Evolutionary conservation across 2,888 invertebrate species (phyloP), one percentile per base, ranked within the genome.

Genomic region (Lasioglossum marginatum): DNA sequence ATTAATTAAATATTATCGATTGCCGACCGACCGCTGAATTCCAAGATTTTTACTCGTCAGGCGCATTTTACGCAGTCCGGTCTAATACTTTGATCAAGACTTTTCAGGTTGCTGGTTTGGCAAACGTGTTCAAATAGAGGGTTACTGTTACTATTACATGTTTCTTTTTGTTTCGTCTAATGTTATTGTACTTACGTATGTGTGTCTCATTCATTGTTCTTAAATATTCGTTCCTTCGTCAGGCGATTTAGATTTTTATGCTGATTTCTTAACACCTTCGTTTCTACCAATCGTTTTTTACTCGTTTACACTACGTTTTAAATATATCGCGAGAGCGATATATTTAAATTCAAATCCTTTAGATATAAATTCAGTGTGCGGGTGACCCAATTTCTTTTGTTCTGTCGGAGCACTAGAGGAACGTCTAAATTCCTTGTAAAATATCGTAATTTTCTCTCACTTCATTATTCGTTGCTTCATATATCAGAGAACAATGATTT

Each of bases 1-100:
- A 77, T 37, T 68, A 16, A 48, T 77, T 70, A 68, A 60, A 60
- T 27, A 14, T 60, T 16, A 60, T 27, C 27, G 60, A 27, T 60
- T 27, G 4, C 14, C 31, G 27, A 16, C 31, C 27, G 5, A 2
- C 5, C 6, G 6, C 16, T 5, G 63, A 4, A 16, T 16, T 2
- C n/a, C 63, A 6, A 19, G 31, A 31, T 63, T 31, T 27, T 31
- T 60, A 60, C 4, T 16, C 31, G 4, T 31, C 63, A 3, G 12
- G 0, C n/a, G 2, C n/a, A n/a, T n/a, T 57, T n/a, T 57, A n/a
- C 10, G n/a, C n/a, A 10, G 10, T 8, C 10, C 52, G 23, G 2
- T 52, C 0, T 10, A 23, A 52, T 23, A 23, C 52, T 23, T 52
- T 23, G 23, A 52, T 23, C 10, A 57, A 57, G 4, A 57, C 57